Conservation (phyloP, 2,888 invertebrate species). For the Dryadula phaetusa region DNA sequence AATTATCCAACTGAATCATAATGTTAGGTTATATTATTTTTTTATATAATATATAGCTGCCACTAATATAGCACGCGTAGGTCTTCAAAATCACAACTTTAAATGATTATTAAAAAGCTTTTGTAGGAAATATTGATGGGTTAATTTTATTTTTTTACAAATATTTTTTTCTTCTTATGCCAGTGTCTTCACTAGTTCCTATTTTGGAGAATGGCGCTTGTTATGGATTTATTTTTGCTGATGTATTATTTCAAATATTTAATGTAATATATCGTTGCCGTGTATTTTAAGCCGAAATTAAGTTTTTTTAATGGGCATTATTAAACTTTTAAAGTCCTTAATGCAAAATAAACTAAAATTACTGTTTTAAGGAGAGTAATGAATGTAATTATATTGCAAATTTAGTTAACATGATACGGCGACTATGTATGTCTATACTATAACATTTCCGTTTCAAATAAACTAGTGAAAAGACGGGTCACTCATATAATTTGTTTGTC, state of each 20-base stretch:
- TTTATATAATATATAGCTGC: conserved; percentile 25
- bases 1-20: background rate
- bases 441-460: background rate
- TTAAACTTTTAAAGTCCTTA: background rate
- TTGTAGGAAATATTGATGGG: background rate
- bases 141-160: background rate
- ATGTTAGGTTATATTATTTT: conserved; percentile 8
- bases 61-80: conserved; percentile 36
- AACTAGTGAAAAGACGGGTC: conserved; percentile 20
- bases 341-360: too few species aligned
- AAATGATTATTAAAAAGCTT: conserved; percentile 3
- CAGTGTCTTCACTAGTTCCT: conserved; percentile 19
- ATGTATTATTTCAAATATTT: background rate
- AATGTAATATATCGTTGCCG: background rate
- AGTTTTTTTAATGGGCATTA: background rate
- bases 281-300: background rate
- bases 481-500: conserved; percentile 70
- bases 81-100: conserved; percentile 23
- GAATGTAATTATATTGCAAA: background rate
- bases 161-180: conserved; percentile 16
- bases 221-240: background rate
- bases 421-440: background rate
- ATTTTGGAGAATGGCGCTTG: background rate
- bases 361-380: too few species aligned
- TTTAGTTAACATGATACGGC: background rate